phyloP scores from a whole-genome alignment of 2,113 vertebrate species.

The Neomonachus schauinslandi region DNA sequence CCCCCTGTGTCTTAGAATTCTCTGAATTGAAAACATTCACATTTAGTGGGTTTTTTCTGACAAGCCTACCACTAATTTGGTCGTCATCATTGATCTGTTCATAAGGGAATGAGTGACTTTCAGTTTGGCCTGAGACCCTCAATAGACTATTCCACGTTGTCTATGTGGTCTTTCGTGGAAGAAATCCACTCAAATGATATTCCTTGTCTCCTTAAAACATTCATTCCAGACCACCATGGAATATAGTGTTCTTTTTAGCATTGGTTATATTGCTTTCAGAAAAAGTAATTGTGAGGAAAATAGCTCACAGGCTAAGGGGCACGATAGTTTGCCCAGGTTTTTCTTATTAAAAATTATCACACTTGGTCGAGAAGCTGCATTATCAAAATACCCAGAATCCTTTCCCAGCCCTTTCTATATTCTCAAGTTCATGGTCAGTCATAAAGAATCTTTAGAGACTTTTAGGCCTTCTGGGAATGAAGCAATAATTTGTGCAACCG shows the following conservation, averaged over 20 bases:
- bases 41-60: background rate
- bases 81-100: conserved; percentile 40
- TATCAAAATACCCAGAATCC: conserved; percentile 46
- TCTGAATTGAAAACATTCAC: conserved; percentile 45
- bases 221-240: conserved; percentile 3
- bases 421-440: background rate
- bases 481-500: conserved; percentile 2
- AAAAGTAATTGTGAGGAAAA: conserved; percentile 48
- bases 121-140: background rate
- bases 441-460: conserved; percentile 41
- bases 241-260: conserved; percentile 15
- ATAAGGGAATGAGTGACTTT: background rate
- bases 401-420: conserved; percentile 41
- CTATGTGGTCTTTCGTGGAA: conserved; percentile 19
- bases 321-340: background rate
- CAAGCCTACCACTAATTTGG: background rate
- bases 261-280: conserved; percentile 38
- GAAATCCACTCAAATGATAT: conserved; percentile 38
- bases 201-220: conserved; percentile 34
- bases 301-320: background rate
- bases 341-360: conserved; percentile 8
- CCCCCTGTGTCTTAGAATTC: background rate
- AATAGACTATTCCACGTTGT: background rate
- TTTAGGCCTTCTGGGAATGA: conserved; percentile 19
- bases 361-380: background rate